Evolutionary conservation across 2,797 vertebrate species (phyloP), one percentile per base, ranked within the genome.

Genomic region (Crocodylus rhombifer): DNA sequence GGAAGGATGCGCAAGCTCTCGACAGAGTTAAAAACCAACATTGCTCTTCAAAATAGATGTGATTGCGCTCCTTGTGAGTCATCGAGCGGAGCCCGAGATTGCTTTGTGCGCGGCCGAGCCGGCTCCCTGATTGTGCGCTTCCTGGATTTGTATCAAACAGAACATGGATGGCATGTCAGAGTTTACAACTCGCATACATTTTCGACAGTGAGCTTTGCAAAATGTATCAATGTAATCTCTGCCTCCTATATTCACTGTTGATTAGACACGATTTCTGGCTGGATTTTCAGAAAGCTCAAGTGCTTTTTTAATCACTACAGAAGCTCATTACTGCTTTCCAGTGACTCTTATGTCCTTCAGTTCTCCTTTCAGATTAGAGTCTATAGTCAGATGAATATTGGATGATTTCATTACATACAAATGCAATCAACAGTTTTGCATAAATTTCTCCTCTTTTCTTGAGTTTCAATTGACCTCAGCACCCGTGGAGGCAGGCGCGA

Each of bases 231-330:
- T 98, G 96, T 98, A 98, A 98, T 98, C 97, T 98, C 97, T 95
- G 98, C 98, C 97, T 98, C 97, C 98, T 97, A 98, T 98, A 97
- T 97, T 98, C 97, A 95, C 97, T 98, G 98, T 98, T 99, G 99
- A 99, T 99, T 99, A 99, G 98, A 98, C 97, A 97, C 97, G 96
- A 97, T 98, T 98, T 98, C 97, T 98, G 97, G 98, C 97, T 97
- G 96, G 96, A 97, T 97, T 98, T 98, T 98, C 98, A 97, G 98
- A 98, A 98, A 98, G 97, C 98, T 98, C 97, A 98, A 98, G 98
- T 98, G 98, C 96, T 98, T 98, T 97, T 98, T 99, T 99, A 98
- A 98, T 98, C 99, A 99, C 99, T 99, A 98, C 98, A 99, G 97
- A 92, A 94, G 97, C 98, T 98, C 98, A 97, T 98, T 98, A 98